Base-by-base conservation (phyloP, 2,888 invertebrate genomes). In the Thereva unica region DNA sequence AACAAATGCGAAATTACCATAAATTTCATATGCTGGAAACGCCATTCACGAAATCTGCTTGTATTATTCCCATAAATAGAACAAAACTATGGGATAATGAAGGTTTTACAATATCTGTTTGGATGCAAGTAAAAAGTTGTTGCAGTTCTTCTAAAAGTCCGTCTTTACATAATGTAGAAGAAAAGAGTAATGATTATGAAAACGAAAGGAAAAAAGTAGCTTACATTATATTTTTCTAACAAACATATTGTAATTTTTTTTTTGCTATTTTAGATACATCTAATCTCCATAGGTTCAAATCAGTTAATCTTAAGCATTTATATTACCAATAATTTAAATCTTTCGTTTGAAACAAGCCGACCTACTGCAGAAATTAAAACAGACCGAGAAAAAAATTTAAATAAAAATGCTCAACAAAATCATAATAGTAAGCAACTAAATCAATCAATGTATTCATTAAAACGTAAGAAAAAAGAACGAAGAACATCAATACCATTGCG, bases 231-330 rank as follows among this genome's bases (percentile, higher is more conserved):
- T 49, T 49, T 7, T 5, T n/a, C 9, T 35, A 5, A 41, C 42
- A 7, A 38, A 55, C 23, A 23, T 6, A 8, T 38, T 40, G 12
- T 34, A 5, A 41, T 45, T 12, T 40, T 35, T 1, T 49, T 35
- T 23, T 12, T 2, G 2, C 44, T 71, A 5, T 59, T 79, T 77
- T 75, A 78, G 74, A 74, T 76, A 0, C 81, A 81, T 70, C 70
- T 81, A n/a, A 66, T 80, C 4, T 81, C 81, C 1, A 68, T 81
- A 66, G 81, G 81, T 53, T 78, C 77, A 63, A 78, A 78, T 71
- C 77, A 79, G 52, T 76, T 78, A 23, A 74, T 81, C 72, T 68
- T 80, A 1, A 79, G 79, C 55, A 71, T 80, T 57, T 80, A 79
- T 67, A 73, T 79, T 8, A 76, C 74, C 69, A 74, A 73, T 61